A percentile compares a stretch with the other conserved stretches of the same genome.
phyloP scores from a whole-genome alignment of 2,797 vertebrate species.

The Phrynocephalus guinanensis region DNA sequence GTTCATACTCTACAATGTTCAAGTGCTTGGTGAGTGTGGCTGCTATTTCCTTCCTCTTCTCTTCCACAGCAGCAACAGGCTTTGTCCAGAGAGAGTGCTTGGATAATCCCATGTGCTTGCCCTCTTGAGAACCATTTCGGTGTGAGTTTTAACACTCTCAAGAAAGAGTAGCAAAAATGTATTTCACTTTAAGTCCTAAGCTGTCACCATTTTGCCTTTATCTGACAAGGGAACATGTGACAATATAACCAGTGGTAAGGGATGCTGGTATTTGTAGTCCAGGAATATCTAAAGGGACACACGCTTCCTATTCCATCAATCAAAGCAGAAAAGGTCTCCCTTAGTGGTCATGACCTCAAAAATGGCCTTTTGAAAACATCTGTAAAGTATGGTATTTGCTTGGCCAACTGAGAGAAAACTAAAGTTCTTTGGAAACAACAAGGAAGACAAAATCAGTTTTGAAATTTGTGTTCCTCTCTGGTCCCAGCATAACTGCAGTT shows the following conservation, averaged over 20 bases:
- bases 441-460: neutral
- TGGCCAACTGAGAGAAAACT: neutral
- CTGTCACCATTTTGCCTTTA: neutral
- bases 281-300: neutral
- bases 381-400: neutral
- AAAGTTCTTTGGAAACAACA: neutral
- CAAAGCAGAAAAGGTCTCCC: neutral
- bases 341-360: neutral
- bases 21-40: conserved; percentile 91
- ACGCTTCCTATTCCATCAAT: too few relatives aligned
- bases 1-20: conserved; percentile 90
- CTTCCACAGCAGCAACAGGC: neutral
- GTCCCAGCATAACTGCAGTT: neutral
- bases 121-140: neutral
- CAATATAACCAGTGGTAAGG: neutral
- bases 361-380: neutral
- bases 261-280: neutral
- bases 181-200: neutral
- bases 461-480: neutral
- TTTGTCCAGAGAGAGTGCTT: neutral
- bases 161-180: neutral
- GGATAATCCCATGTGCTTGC: neutral
- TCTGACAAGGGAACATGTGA: neutral
- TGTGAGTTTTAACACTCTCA: neutral
- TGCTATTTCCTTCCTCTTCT: neutral